Evolutionary conservation across 2,113 vertebrate species (phyloP), one percentile per base, ranked within the genome.

Genomic region (Eulemur rufifrons): DNA sequence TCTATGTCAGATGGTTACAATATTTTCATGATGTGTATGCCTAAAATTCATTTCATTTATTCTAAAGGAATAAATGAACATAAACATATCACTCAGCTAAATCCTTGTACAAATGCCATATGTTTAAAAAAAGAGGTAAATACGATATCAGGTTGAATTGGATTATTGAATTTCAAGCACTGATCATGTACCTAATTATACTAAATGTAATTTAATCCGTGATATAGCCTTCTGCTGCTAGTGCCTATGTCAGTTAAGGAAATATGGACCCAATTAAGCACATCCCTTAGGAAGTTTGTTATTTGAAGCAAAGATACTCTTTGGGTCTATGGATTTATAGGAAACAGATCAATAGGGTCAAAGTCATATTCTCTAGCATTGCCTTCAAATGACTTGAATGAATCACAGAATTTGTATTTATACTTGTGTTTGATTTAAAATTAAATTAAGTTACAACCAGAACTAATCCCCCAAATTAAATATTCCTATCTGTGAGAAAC

Each of bases 121-220:
- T 17, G 13, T 63, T 37, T 37, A 10, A n/a, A 66, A 71, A 85
- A 78, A n/a, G 15, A 37, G 50, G 66, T 83, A 94, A 95, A 89
- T 45, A 97, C 92, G 61, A 10, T 69, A 74, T 78, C 34, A 54
- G 20, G 42, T 37, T 94, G 89, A 95, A 86, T 1, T 37, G 69
- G 69, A 92, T 87, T 95, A 83, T 13, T 95, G 59, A 80, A 81
- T 96, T 97, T 96, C 95, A 96, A 92, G 45, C 42, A 47, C 42
- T 69, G 50, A 80, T 52, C 89, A 73, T 32, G 73, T 34, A 94
- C 61, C 34, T 91, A 95, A 88, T 95, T 90, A 92, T 66, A 93
- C 23, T 52, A 78, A 87, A 61, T 50, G 66, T 94, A 94, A 98
- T 73, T 86, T 91, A 95, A 90, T 50, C 91, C 17, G 10, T 47